A percentile compares a stretch with the other conserved stretches of the same genome.
phyloP scores from a whole-genome alignment of 1,140 invertebrate species.

The Leptonema lineaticorne region DNA sequence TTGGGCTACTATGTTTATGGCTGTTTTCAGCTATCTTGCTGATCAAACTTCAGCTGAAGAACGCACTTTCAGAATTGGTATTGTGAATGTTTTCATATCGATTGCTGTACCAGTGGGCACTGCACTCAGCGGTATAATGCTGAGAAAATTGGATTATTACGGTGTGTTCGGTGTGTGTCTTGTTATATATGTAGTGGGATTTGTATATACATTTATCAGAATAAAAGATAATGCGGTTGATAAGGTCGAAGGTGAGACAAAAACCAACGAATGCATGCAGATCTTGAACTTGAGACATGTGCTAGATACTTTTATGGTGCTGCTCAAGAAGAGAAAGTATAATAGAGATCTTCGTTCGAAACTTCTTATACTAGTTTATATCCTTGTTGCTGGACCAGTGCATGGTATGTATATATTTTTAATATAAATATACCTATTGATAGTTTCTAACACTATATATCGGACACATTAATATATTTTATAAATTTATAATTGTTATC shows the following conservation, averaged over 20 bases:
- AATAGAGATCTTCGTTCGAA: conserved; percentile 51
- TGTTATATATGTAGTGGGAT: conserved; percentile 64
- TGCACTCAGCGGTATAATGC: conserved; percentile 72
- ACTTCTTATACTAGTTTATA: conserved; percentile 50
- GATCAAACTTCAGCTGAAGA: conserved; percentile 79
- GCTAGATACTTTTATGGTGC: conserved; percentile 53
- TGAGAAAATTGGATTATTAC: conserved; percentile 74
- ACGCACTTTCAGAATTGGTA: conserved; percentile 78
- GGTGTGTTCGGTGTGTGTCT: conserved; percentile 76
- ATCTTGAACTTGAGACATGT: conserved; percentile 51
- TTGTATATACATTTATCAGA: conserved; percentile 59
- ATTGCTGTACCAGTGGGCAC: conserved; percentile 77
- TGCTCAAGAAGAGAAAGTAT: conserved; percentile 48
- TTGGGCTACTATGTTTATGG: conserved; percentile 87
- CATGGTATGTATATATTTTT: conserved; percentile 50
- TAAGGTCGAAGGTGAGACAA: conserved; percentile 33
- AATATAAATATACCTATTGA: background rate
- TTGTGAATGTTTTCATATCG: conserved; percentile 80
- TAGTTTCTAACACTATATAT: too few relatives aligned
- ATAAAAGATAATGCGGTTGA: conserved; percentile 56
- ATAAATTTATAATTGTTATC: too few relatives aligned
- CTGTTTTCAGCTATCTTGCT: conserved; percentile 84
- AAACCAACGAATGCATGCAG: conserved; percentile 27
- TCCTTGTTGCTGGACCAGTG: conserved; percentile 56
- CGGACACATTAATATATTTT: too few relatives aligned